Percentiles rank a stretch among this genome's conserved stretches.
Conservation (phyloP, 2,797 vertebrate genomes). For the Alauda arvensis region DNA sequence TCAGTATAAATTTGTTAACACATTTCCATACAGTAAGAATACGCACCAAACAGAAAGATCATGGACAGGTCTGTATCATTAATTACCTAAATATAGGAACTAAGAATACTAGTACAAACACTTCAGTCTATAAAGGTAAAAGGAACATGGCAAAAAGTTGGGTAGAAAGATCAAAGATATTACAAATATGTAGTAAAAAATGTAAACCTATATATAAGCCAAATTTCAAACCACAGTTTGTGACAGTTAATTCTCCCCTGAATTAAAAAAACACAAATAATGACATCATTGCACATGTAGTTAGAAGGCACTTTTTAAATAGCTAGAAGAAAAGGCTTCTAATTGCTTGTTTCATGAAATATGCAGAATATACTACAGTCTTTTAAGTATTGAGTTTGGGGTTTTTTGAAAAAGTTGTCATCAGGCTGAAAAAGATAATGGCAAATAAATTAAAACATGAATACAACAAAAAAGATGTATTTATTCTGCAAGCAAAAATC, state of each 20-base stretch:
- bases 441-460: not conserved
- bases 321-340: not conserved
- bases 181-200: not conserved
- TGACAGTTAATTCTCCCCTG: not conserved
- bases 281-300: not conserved
- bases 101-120: not conserved
- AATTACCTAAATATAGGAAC: not conserved
- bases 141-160: not conserved
- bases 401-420: rapidly evolving
- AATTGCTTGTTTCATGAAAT: not conserved
- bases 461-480: not conserved
- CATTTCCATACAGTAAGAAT: not conserved
- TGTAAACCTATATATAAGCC: not conserved
- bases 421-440: not conserved
- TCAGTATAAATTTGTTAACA: not conserved
- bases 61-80: not conserved
- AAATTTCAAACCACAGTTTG: not conserved
- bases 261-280: not conserved
- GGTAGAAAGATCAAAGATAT: not conserved
- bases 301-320: not conserved
- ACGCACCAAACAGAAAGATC: not conserved
- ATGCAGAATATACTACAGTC: not conserved
- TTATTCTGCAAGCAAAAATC: not conserved
- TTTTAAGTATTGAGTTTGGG: not conserved
- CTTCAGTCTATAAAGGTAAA: not conserved